Evolutionary conservation across 2,888 invertebrate species (phyloP).

Genomic region (Agrotis clavis): DNA sequence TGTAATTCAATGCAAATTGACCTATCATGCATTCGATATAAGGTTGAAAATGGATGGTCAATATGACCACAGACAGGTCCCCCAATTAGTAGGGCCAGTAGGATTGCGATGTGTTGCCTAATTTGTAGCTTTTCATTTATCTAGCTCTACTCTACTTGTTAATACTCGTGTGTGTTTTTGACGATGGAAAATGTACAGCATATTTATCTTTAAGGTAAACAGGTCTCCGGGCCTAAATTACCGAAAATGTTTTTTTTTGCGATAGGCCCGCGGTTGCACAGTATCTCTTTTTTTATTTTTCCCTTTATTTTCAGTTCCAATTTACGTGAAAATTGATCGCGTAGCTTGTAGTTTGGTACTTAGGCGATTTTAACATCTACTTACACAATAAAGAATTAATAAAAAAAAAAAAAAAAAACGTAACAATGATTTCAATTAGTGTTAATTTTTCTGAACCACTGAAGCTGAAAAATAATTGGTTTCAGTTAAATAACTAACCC

Average conservation of each 20-base stretch:
- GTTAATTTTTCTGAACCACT: slow-evolving; percentile 14
- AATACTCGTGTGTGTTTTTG: not conserved
- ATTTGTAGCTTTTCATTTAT: slow-evolving; percentile 38
- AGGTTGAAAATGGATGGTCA: slow-evolving; percentile 15
- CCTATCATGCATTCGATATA: slow-evolving; percentile 17
- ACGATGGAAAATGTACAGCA: slow-evolving; percentile 3
- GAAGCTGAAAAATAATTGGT: slow-evolving; percentile 26
- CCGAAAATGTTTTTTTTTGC: too few species aligned
- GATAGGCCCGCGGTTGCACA: too few species aligned
- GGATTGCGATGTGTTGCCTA: slow-evolving; percentile 54
- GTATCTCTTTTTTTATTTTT: too few species aligned
- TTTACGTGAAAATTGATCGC: too few species aligned
- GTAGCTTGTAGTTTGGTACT: too few species aligned
- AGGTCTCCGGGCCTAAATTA: too few species aligned
- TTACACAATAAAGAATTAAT: not conserved
- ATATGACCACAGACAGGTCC: slow-evolving; percentile 50
- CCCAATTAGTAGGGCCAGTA: slow-evolving; percentile 69
- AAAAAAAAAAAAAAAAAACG: not conserved
- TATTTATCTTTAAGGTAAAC: not conserved
- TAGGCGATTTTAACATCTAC: too few species aligned
- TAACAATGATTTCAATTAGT: not conserved
- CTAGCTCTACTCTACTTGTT: not conserved
- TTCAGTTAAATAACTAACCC: slow-evolving; percentile 9
- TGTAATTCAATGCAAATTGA: slow-evolving; percentile 25
- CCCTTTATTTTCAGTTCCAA: too few species aligned